Percentiles rank a stretch among this genome's conserved stretches.
Conservation (phyloP, 2,888 invertebrate species). For the Nemoura dubitans region DNA sequence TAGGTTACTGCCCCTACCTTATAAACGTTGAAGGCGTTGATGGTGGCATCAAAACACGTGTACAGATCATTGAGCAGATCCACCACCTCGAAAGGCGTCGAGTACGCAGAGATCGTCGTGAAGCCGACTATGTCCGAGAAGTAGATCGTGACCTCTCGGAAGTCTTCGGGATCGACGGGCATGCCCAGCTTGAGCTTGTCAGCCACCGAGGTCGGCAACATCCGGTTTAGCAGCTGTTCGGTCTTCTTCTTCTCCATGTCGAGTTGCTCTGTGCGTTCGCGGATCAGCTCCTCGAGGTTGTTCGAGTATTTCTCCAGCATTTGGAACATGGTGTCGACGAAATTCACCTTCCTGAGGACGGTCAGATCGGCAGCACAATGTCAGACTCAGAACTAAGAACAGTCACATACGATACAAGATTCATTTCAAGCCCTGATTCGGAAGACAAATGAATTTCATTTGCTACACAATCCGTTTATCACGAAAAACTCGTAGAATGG, state of each 20-base stretch:
- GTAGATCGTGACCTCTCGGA: constrained; percentile 91
- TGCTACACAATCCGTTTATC: no score
- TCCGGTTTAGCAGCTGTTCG: constrained; percentile 88
- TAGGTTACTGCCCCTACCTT: constrained; percentile 71
- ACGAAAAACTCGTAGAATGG: no score
- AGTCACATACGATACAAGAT: no score
- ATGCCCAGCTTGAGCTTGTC: constrained; percentile 90
- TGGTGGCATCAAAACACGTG: constrained; percentile 92
- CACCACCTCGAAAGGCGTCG: constrained; percentile 91
- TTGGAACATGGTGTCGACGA: constrained; percentile 96
- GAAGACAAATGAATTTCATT: no score
- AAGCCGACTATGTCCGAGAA: constrained; percentile 96
- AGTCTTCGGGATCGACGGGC: constrained; percentile 92
- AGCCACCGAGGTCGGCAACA: constrained; percentile 91
- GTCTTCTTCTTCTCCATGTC: constrained; percentile 96
- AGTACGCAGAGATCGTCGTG: constrained; percentile 91
- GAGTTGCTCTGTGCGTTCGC: constrained; percentile 90
- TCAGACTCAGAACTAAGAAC: no score
- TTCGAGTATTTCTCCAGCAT: constrained; percentile 97
- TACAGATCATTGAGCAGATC: constrained; percentile 92
- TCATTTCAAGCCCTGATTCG: no score
- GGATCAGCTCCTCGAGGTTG: constrained; percentile 91
- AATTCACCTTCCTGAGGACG: constrained; percentile 82
- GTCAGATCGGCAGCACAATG: constrained; percentile 54
- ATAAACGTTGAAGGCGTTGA: constrained; percentile 89